phyloP scores from a whole-genome alignment of 2,797 vertebrate species.

The Microhierax caerulescens region DNA sequence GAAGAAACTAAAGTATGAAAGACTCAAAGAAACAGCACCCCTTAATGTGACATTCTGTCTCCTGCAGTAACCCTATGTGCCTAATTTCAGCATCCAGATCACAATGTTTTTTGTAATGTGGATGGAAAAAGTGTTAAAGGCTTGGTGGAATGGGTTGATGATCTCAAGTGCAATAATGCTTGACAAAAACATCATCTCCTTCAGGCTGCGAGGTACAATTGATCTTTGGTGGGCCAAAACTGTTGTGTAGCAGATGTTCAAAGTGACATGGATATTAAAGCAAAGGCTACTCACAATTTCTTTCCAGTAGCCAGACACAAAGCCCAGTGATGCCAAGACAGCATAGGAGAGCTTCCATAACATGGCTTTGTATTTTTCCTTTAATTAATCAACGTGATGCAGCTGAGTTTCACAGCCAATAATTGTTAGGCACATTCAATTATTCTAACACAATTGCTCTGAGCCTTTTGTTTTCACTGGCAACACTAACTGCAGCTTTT shows the following conservation, averaged over 20 bases:
- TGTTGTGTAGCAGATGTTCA: background rate
- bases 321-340: background rate
- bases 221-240: background rate
- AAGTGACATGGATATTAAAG: background rate
- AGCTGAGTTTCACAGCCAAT: background rate
- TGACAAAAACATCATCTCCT: background rate
- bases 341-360: background rate
- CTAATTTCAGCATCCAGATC: background rate
- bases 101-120: background rate
- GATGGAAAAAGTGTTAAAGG: background rate
- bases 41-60: background rate
- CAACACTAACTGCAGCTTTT: background rate
- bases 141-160: background rate
- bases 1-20: background rate
- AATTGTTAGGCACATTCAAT: background rate
- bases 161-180: background rate
- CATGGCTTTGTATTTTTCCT: background rate
- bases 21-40: background rate
- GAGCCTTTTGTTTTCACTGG: background rate
- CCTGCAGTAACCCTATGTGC: background rate
- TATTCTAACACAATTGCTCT: background rate
- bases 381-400: background rate
- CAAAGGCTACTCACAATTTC: background rate
- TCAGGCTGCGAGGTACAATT: background rate
- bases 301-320: background rate